Conservation (phyloP, 2,797 vertebrate species). For the Pipistrellus nathusii region DNA sequence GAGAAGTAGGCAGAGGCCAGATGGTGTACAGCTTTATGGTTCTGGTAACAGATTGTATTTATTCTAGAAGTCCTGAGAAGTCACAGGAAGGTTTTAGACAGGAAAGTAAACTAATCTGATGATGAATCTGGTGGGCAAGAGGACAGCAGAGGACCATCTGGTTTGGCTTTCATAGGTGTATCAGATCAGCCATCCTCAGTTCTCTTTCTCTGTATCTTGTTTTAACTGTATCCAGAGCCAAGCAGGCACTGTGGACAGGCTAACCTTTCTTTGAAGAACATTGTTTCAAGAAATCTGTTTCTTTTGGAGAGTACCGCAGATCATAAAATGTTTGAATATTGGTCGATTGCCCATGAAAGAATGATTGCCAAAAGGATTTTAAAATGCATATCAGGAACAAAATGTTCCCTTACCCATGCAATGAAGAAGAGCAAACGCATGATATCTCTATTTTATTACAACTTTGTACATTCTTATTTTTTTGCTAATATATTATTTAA, state of each 20-base stretch:
- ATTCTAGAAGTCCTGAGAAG: not conserved
- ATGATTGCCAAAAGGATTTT: slow-evolving; percentile 53
- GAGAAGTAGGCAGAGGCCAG: not conserved
- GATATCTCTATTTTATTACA: not conserved
- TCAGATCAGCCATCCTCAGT: not conserved
- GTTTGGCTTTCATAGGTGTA: slow-evolving; percentile 32
- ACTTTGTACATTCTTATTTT: not conserved
- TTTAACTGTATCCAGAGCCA: slow-evolving; percentile 10
- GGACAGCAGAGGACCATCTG: slow-evolving; percentile 2
- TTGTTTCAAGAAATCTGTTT: slow-evolving; percentile 65
- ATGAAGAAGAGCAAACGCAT: not conserved
- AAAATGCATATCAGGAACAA: slow-evolving; percentile 67
- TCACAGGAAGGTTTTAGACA: not conserved
- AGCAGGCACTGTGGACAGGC: slow-evolving; percentile 13
- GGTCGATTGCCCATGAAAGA: slow-evolving; percentile 48
- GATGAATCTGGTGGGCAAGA: not conserved
- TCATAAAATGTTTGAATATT: slow-evolving; percentile 69
- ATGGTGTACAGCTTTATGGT: too few species aligned
- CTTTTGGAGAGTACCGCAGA: slow-evolving; percentile 63
- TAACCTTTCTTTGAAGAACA: slow-evolving; percentile 55
- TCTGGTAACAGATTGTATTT: not conserved
- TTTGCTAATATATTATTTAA: not conserved
- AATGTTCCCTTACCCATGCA: slow-evolving; percentile 56
- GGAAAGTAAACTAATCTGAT: not conserved
- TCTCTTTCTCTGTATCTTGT: slow-evolving; percentile 43